These are phyloP conservation scores for Elachura formosa DNA, from an alignment of 2,113 vertebrate species.

Conservation along the genomic window DNA sequence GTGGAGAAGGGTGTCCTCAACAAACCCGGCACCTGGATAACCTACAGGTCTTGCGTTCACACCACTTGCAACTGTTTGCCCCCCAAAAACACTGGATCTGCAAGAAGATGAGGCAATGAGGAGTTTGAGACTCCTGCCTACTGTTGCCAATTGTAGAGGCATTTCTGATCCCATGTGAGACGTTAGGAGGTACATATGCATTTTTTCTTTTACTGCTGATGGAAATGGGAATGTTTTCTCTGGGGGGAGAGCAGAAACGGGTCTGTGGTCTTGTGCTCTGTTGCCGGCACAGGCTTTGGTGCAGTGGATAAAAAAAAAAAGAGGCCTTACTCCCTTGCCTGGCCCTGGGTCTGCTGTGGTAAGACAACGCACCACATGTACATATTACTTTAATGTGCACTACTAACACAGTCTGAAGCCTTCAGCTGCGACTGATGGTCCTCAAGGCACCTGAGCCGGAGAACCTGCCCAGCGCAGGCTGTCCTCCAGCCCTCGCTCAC, in stretches of 20 bases:
- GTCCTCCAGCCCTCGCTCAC: fast-evolving
- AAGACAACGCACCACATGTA: neutral
- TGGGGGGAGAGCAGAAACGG: neutral
- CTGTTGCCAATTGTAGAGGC: neutral
- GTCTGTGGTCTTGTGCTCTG: neutral
- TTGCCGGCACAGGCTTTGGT: neutral
- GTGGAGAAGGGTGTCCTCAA: neutral
- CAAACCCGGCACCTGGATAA: neutral
- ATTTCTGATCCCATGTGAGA: neutral
- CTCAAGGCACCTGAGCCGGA: neutral
- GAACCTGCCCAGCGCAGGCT: fast-evolving
- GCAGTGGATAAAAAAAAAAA: neutral
- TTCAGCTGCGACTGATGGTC: neutral
- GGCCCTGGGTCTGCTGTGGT: neutral
- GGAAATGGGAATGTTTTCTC: neutral
- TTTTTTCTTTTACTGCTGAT: neutral
- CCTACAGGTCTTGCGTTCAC: neutral
- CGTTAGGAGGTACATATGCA: neutral
- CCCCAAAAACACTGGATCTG: neutral
- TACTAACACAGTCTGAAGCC: neutral
- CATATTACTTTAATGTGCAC: neutral
- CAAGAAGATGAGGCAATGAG: neutral
- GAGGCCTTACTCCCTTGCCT: neutral
- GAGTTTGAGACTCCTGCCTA: neutral
- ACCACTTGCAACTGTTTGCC: neutral